These are phyloP conservation scores for Platysteira castanea DNA, from an alignment of 2,113 vertebrate species.

Conservation along the genomic window DNA sequence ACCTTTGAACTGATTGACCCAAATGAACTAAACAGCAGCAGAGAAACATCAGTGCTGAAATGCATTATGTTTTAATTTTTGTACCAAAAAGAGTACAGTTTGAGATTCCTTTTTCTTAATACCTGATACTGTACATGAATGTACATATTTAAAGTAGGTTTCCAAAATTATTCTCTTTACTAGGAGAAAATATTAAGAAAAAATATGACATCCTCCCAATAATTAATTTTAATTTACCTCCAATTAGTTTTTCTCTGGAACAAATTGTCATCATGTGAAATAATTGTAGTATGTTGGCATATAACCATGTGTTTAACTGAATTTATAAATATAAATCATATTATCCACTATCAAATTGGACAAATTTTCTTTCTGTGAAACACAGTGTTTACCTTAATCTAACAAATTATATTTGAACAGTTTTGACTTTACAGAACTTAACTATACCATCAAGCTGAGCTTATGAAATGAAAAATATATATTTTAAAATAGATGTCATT, in stretches of 20 bases:
- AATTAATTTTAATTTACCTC: not conserved
- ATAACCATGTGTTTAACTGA: not conserved
- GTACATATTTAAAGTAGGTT: not conserved
- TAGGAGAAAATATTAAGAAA: not conserved
- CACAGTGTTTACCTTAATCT: not conserved
- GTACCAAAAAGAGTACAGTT: not conserved
- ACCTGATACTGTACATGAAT: not conserved
- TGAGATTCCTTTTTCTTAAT: not conserved
- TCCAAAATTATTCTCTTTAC: not conserved
- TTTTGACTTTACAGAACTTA: not conserved
- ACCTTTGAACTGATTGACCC: not conserved
- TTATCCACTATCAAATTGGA: not conserved
- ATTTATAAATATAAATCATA: not conserved
- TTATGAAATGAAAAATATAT: not conserved
- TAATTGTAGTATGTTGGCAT: not conserved
- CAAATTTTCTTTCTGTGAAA: not conserved
- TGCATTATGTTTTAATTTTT: not conserved
- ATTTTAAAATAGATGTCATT: not conserved
- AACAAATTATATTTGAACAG: not conserved
- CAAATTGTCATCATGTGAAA: not conserved
- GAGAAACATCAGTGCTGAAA: not conserved
- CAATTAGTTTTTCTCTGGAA: not conserved
- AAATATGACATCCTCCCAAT: not conserved
- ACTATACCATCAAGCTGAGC: not conserved
- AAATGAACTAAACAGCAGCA: not conserved